Evolutionary conservation across 2,797 vertebrate species (phyloP).

Genomic region (Psittacula derbiana): DNA sequence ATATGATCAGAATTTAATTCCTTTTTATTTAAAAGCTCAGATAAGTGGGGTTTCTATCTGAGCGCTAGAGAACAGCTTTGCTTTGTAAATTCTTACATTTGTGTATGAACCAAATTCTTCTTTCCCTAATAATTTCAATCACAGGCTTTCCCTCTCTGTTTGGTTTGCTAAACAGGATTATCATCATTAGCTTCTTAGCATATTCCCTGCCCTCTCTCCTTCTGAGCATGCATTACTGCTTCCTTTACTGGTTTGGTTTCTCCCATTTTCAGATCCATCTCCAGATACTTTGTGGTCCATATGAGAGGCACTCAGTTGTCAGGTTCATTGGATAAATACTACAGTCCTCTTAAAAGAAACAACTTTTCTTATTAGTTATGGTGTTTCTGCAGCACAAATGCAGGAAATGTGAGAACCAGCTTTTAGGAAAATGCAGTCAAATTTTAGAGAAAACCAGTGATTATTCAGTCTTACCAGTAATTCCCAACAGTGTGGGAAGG

Average conservation of each 20-base stretch:
- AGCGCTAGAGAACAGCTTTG: neutral
- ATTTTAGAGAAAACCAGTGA: neutral
- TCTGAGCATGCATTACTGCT: neutral
- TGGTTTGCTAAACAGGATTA: slow-evolving; percentile 36
- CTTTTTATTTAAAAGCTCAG: neutral
- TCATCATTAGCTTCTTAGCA: slow-evolving; percentile 34
- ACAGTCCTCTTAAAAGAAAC: neutral
- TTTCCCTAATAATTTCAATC: neutral
- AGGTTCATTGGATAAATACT: neutral
- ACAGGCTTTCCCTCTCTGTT: neutral
- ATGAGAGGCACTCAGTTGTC: neutral
- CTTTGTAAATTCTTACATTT: neutral
- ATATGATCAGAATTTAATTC: neutral
- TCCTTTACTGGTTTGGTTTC: neutral
- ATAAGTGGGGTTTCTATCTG: neutral
- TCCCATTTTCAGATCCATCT: neutral
- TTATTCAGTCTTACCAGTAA: neutral
- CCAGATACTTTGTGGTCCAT: neutral
- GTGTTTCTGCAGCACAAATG: neutral
- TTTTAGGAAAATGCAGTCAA: neutral
- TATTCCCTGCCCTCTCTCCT: neutral
- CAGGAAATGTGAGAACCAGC: neutral
- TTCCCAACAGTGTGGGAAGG: neutral
- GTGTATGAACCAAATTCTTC: neutral
- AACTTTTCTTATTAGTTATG: neutral